Percentiles rank a stretch among this genome's conserved stretches.
These are phyloP conservation scores for Leucosticte australis DNA, from an alignment of 2,113 vertebrate species.

Conservation along the genomic window DNA sequence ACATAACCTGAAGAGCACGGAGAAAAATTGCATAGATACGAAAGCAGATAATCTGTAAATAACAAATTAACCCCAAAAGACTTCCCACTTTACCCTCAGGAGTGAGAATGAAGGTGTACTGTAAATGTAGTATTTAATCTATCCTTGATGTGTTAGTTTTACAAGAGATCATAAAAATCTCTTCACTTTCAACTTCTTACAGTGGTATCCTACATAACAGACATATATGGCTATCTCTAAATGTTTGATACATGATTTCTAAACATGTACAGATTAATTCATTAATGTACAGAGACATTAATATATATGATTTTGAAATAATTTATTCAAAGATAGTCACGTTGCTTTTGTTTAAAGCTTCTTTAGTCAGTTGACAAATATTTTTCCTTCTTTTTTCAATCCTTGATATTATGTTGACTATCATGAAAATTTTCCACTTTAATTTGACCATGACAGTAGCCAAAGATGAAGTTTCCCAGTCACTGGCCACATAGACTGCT, in stretches of 20 bases:
- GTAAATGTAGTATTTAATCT: background rate
- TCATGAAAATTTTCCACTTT: background rate
- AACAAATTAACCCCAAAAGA: background rate
- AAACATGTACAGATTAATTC: too few species aligned
- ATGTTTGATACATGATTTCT: background rate
- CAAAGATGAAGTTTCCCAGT: background rate
- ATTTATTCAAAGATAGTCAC: background rate
- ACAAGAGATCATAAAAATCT: background rate
- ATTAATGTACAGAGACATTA: background rate
- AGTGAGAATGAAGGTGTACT: conserved; percentile 3
- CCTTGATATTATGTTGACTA: background rate
- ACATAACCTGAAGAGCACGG: background rate
- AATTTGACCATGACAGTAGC: background rate
- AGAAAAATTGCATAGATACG: background rate
- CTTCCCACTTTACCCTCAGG: background rate
- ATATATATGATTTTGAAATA: background rate
- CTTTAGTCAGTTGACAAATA: background rate
- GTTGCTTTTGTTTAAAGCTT: background rate
- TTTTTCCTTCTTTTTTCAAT: background rate
- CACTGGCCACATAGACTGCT: background rate
- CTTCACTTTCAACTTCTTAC: background rate
- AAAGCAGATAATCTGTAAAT: background rate
- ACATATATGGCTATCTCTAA: background rate
- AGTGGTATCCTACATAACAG: background rate
- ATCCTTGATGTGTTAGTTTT: conserved; percentile 19